These are phyloP conservation scores for Ceramica pisi DNA, from an alignment of 2,888 invertebrate genomes.

Conservation along the genomic window DNA sequence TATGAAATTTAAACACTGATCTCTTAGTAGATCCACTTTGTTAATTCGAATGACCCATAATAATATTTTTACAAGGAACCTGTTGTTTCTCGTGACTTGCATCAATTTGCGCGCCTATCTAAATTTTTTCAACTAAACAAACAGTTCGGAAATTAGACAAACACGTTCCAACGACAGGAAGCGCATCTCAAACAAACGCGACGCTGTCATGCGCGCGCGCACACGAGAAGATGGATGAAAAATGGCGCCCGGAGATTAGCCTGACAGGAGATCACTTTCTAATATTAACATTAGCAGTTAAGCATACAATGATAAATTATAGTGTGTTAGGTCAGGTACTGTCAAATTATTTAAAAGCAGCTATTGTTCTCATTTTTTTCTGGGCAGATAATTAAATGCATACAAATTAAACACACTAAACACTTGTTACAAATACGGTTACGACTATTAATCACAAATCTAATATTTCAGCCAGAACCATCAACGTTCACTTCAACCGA, in stretches of 20 bases:
- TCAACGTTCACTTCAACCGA: conserved; percentile 18
- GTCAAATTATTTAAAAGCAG: conserved; percentile 41
- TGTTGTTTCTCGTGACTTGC: conserved; percentile 80
- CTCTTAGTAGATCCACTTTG: conserved; percentile 30
- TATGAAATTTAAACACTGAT: conserved; percentile 15
- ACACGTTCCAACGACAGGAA: conserved; percentile 76
- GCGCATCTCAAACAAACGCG: conserved; percentile 76
- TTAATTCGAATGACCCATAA: conserved; percentile 64
- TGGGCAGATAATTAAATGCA: conserved; percentile 15
- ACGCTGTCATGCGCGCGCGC: conserved; percentile 68
- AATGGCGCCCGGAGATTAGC: conserved; percentile 65
- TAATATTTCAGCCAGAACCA: conserved; percentile 25
- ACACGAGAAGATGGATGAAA: conserved; percentile 68
- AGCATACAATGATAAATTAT: conserved; percentile 63
- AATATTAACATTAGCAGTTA: conserved; percentile 62
- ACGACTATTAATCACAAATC: conserved; percentile 38
- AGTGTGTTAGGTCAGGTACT: conserved; percentile 62
- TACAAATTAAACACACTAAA: conserved; percentile 11
- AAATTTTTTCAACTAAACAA: conserved; percentile 77
- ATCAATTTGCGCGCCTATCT: conserved; percentile 78
- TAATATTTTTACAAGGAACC: conserved; percentile 53
- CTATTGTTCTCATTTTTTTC: conserved; percentile 40
- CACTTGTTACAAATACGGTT: conserved; percentile 11
- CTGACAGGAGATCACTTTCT: conserved; percentile 64
- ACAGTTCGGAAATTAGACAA: conserved; percentile 84